phyloP scores from a whole-genome alignment of 2,113 vertebrate species.

The Sylvia atricapilla region DNA sequence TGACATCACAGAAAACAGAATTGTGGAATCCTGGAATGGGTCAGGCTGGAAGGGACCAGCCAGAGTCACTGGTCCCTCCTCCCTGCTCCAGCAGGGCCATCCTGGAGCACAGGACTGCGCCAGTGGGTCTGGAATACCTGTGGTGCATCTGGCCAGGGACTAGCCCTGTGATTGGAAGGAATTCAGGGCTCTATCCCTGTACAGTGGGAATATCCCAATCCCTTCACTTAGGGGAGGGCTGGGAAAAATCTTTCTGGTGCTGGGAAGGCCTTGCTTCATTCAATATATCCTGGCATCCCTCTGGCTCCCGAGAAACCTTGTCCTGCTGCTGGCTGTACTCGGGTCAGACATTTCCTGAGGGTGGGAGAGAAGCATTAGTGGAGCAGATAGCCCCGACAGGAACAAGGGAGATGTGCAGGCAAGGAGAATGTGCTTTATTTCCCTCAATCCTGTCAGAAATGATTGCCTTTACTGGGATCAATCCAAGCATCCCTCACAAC shows the following conservation, averaged over 20 bases:
- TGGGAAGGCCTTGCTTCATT: not conserved
- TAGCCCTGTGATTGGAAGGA: not conserved
- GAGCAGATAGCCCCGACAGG: not conserved
- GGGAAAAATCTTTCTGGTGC: not conserved
- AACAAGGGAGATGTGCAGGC: not conserved
- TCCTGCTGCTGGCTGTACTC: not conserved
- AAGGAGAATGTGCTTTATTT: not conserved
- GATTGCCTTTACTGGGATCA: conserved; percentile 49
- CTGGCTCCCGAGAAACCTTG: not conserved
- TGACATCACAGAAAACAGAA: not conserved
- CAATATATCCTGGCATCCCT: fast-evolving
- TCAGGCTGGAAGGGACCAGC: not conserved
- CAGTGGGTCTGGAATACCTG: not conserved
- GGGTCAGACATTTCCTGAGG: not conserved
- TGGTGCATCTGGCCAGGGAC: no score
- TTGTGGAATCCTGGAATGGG: not conserved
- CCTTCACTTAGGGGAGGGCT: not conserved
- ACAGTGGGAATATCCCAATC: not conserved
- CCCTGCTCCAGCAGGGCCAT: not conserved
- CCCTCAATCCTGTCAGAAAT: conserved; percentile 25
- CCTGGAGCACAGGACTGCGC: not conserved
- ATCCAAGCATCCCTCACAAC: conserved; percentile 48
- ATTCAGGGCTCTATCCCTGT: no score
- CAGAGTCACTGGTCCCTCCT: not conserved
- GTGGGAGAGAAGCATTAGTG: not conserved